Percentiles rank a stretch among this genome's conserved stretches.
Evolutionary conservation across 1,140 invertebrate species (phyloP).

Genomic region (Ericerus pela): DNA sequence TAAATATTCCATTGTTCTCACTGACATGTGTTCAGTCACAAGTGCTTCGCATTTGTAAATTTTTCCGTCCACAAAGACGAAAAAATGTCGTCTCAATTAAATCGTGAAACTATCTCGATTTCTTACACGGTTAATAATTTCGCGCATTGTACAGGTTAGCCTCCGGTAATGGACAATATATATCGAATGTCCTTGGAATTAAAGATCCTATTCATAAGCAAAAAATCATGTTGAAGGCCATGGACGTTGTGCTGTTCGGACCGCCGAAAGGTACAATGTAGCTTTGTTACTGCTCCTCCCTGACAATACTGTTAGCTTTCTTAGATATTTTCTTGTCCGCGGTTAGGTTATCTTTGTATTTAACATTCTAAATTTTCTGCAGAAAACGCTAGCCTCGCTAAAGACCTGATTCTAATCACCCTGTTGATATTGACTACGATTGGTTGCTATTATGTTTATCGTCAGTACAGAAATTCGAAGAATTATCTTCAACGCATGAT

Average conservation of each 20-base stretch:
- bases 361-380: conserved; percentile 22
- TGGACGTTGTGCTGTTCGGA: conserved; percentile 93
- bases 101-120: too few relatives aligned
- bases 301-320: too few relatives aligned
- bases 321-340: too few relatives aligned
- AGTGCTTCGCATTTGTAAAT: too few relatives aligned
- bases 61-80: too few relatives aligned
- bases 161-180: conserved; percentile 76
- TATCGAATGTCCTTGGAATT: conserved; percentile 76
- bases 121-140: background rate
- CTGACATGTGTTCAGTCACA: too few relatives aligned
- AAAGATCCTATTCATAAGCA: conserved; percentile 94
- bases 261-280: conserved; percentile 71
- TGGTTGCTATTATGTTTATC: conserved; percentile 79
- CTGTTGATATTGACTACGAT: conserved; percentile 65
- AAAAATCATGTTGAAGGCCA: conserved; percentile 88
- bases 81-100: too few relatives aligned
- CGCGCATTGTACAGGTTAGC: conserved; percentile 50
- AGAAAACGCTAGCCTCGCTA: conserved; percentile 62
- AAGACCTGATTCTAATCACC: conserved; percentile 72
- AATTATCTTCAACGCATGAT: conserved; percentile 74
- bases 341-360: background rate
- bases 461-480: conserved; percentile 74
- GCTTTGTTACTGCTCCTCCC: too few relatives aligned
- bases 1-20: too few relatives aligned